These are phyloP conservation scores for Adelphocoris suturalis DNA, from an alignment of 2,888 invertebrate species.

Conservation along the genomic window DNA sequence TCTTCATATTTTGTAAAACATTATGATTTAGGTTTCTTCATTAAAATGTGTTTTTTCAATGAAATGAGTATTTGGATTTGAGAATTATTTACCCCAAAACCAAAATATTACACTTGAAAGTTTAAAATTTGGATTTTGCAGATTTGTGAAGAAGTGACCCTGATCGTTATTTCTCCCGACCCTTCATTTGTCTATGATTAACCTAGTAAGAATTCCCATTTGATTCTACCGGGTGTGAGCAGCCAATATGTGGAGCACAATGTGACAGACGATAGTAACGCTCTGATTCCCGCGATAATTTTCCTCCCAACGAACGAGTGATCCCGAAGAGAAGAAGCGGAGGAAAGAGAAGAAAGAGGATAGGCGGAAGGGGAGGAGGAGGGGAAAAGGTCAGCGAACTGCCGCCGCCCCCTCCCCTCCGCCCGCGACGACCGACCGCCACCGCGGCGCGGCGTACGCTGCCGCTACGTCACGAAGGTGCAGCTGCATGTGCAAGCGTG, in stretches of 20 bases:
- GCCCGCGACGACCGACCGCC: background rate
- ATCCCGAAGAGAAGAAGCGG: background rate
- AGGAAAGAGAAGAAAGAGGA: background rate
- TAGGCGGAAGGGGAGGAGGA: constrained; percentile 28
- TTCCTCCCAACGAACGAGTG: background rate
- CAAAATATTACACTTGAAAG: too few relatives aligned
- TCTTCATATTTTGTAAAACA: too few relatives aligned
- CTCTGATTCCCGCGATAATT: constrained; percentile 55
- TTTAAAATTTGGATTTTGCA: too few relatives aligned
- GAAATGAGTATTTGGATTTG: too few relatives aligned
- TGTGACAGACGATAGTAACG: constrained; percentile 14
- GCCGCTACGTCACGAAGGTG: constrained; percentile 66
- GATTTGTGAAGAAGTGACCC: too few relatives aligned
- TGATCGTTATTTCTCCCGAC: too few relatives aligned
- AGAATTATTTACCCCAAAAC: too few relatives aligned
- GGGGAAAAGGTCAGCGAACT: constrained; percentile 63
- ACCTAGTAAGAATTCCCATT: too few relatives aligned
- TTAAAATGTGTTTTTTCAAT: too few relatives aligned
- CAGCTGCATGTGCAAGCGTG: constrained; percentile 71
- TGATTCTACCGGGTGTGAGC: background rate
- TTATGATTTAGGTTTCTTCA: too few relatives aligned
- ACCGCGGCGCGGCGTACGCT: constrained; percentile 17
- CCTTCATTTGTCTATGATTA: too few relatives aligned
- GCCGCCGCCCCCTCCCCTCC: background rate
- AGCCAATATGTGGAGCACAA: constrained; percentile 21